A percentile compares a stretch with the other conserved stretches of the same genome.
Conservation (phyloP, 2,113 vertebrate genomes). For the Nansenia antarctica region DNA sequence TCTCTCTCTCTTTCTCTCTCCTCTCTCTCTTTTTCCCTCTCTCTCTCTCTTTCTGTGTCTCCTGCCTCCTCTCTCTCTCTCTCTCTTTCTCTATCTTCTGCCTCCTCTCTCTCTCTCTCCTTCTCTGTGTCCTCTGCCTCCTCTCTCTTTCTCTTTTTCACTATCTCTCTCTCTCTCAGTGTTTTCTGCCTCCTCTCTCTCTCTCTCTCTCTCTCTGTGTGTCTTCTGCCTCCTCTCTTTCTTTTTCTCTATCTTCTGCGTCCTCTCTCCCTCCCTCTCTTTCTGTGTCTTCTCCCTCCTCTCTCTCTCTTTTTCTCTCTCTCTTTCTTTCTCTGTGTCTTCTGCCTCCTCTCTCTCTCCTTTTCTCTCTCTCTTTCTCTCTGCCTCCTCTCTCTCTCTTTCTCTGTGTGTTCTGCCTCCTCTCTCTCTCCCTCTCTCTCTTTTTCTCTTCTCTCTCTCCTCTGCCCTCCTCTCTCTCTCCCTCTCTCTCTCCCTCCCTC, state of each 20-base stretch:
- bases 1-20: conserved; percentile 12
- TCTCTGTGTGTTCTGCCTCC: too few relatives aligned
- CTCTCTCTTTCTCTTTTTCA: conserved; percentile 9
- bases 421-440: conserved; percentile 3
- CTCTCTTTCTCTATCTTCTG: conserved; percentile 3
- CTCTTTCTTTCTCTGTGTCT: conserved; percentile 1
- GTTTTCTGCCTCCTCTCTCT: not conserved
- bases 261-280: conserved; percentile 3
- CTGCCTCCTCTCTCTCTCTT: conserved; percentile 5
- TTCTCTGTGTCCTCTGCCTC: conserved; percentile 3
- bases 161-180: not conserved
- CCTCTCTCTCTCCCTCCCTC: not conserved
- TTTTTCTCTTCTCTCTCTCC: conserved; percentile 10
- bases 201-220: conserved; percentile 4
- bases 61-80: conserved; percentile 4
- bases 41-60: conserved; percentile 10
- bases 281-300: conserved; percentile 3
- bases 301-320: conserved; percentile 6
- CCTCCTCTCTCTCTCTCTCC: not conserved
- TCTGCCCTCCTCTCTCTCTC: conserved; percentile 8
- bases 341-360: conserved; percentile 12
- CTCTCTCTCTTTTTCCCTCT: too few relatives aligned
- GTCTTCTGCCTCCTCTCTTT: conserved; percentile 10
- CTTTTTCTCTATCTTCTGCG: not conserved
- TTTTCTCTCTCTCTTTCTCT: not conserved